Evolutionary conservation across 1,140 invertebrate species (phyloP).

Genomic region (Nasonia giraulti): DNA sequence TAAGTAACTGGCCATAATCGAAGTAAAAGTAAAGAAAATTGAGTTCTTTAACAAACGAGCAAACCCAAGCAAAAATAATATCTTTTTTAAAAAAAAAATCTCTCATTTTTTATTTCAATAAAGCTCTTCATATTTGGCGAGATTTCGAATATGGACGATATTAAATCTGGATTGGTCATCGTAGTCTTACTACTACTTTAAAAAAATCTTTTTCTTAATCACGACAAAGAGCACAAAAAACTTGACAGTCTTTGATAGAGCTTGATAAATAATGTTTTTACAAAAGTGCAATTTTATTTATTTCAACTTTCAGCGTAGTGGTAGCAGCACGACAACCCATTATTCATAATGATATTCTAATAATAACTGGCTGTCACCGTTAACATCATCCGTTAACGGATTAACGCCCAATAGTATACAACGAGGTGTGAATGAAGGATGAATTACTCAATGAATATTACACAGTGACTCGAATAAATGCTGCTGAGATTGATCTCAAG

Average conservation of each 20-base stretch:
- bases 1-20: conserved; percentile 19
- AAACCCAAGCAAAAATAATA: no score
- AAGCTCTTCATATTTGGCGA: not conserved
- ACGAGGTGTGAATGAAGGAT: conserved; percentile 56
- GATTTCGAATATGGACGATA: not conserved
- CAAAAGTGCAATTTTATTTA: conserved; percentile 46
- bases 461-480: conserved; percentile 80
- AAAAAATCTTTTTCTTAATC: conserved; percentile 30
- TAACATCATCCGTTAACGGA: not conserved
- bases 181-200: conserved; percentile 27
- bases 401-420: conserved; percentile 42
- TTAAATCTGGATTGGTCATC: conserved; percentile 15
- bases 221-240: conserved; percentile 47
- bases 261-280: conserved; percentile 53
- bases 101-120: not conserved
- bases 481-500: conserved; percentile 78
- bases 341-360: conserved; percentile 24
- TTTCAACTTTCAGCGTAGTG: conserved; percentile 15
- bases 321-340: conserved; percentile 21
- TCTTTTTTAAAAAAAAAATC: not conserved
- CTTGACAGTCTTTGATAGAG: conserved; percentile 50
- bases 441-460: conserved; percentile 78
- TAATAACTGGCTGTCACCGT: not conserved
- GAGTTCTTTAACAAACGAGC: no score
- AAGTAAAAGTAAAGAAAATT: not conserved